phyloP scores from a whole-genome alignment of 2,797 vertebrate genomes.

The Peromyscus aztecus region DNA sequence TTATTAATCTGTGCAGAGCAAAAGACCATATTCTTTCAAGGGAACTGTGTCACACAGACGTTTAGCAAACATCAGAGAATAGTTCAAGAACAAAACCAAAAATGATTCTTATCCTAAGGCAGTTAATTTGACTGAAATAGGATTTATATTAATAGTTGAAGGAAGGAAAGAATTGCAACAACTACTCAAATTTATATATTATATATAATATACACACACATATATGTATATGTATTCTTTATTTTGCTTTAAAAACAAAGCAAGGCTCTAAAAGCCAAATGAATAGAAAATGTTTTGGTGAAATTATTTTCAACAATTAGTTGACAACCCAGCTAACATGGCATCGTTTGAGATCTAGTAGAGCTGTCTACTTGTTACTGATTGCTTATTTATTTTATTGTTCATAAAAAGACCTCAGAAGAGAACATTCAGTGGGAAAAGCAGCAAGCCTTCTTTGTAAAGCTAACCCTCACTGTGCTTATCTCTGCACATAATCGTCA shows the following conservation, averaged over 20 bases:
- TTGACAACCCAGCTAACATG: background rate
- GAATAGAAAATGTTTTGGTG: background rate
- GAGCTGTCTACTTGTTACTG: background rate
- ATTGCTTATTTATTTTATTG: background rate
- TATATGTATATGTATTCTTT: background rate
- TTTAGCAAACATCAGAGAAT: background rate
- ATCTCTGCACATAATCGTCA: constrained; percentile 16
- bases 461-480: background rate
- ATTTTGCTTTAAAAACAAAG: constrained; percentile 39
- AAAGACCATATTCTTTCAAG: background rate
- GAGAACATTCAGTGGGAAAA: background rate
- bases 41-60: background rate
- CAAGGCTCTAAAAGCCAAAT: constrained; percentile 8
- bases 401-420: constrained; percentile 36
- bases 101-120: background rate
- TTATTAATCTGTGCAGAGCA: constrained; percentile 12
- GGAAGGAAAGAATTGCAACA: constrained; percentile 10
- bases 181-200: background rate
- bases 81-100: background rate
- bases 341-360: background rate
- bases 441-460: constrained; percentile 26
- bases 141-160: constrained; percentile 40
- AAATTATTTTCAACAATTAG: background rate
- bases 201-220: background rate
- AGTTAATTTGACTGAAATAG: constrained; percentile 50